Evolutionary conservation across 2,113 vertebrate genomes (phyloP).

Genomic region (Bombycilla garrulus): DNA sequence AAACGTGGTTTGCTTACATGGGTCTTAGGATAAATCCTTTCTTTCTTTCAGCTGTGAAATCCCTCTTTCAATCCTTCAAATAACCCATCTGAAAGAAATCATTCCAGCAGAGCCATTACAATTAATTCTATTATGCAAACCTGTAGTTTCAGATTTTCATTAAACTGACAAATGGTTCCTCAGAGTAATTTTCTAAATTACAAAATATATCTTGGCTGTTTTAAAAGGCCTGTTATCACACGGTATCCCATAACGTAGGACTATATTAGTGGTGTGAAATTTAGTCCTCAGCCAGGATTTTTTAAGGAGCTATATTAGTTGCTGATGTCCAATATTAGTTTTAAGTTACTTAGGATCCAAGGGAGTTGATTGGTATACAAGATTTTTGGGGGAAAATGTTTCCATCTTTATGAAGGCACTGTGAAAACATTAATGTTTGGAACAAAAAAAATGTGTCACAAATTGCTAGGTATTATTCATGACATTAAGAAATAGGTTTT

Average conservation of each 20-base stretch:
- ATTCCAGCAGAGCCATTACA: slow-evolving; percentile 56
- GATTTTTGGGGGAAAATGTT: background rate
- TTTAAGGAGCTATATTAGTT: background rate
- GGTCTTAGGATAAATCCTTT: slow-evolving; percentile 56
- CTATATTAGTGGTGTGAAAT: slow-evolving; percentile 8
- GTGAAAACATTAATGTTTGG: background rate
- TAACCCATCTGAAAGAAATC: slow-evolving; percentile 47
- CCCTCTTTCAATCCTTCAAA: slow-evolving; percentile 49
- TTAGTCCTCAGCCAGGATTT: slow-evolving; percentile 10
- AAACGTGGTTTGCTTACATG: slow-evolving; percentile 41
- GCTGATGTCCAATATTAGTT: background rate
- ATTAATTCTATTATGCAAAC: slow-evolving; percentile 56
- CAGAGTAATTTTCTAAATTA: slow-evolving; percentile 53
- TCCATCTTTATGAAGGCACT: background rate
- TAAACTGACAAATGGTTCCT: slow-evolving; percentile 29
- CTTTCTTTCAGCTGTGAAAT: slow-evolving; percentile 63
- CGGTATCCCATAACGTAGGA: background rate
- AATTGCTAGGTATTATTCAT: background rate
- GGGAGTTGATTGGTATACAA: background rate
- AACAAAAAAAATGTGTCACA: background rate
- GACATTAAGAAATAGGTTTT: background rate
- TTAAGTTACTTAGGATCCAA: background rate
- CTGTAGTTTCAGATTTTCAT: slow-evolving; percentile 51
- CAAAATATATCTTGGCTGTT: slow-evolving; percentile 2
- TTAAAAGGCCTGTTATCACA: slow-evolving; percentile 15